Base-by-base conservation (phyloP, 2,797 vertebrate species). In the Macroramphosus scolopax region DNA sequence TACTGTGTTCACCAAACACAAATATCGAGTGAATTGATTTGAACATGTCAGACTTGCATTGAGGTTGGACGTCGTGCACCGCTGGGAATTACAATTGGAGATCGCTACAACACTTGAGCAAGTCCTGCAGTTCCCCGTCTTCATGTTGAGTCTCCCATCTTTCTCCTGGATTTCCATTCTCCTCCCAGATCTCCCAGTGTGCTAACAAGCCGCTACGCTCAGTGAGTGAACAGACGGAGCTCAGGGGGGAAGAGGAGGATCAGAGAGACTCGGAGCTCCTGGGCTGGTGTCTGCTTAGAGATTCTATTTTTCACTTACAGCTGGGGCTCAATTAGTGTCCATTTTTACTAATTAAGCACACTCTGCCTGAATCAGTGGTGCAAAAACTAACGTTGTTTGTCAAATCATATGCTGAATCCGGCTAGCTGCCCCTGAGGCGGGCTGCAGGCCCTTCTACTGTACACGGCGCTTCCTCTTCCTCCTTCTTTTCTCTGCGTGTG, bases 301-400 rank as follows among this genome's bases (percentile, higher is more conserved):
- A 86, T 71, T 82, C 62, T 58, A 39, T 45, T 66, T 69, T 47
- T 39, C 49, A 56, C 65, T 56, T 87, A 80, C 85, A 86, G 79
- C 85, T 82, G 84, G 81, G 82, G 84, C 84, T 85, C 85, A 88
- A 87, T 88, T 85, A 87, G 81, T 80, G 83, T 81, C 82, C 80
- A 81, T 84, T 86, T 84, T 81, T 73, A 62, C 78, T 84, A 88
- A 85, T 87, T 81, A 85, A 85, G 78, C 72, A 82, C 67, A 84
- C 59, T 78, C 73, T 49, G 80, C 72, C 69, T 75, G 77, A 77
- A 80, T 78, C 79, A 78, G 68, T 80, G 78, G 78, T 78, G 82
- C 82, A 83, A 86, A 81, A 78, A 83, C 62, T 42, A 74, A 75
- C 55, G 55, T 71, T 87, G 84, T 88, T 87, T 87, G 83, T 85